Conservation (phyloP, 2,797 vertebrate species). For the Hapalemur alaotrensis region DNA sequence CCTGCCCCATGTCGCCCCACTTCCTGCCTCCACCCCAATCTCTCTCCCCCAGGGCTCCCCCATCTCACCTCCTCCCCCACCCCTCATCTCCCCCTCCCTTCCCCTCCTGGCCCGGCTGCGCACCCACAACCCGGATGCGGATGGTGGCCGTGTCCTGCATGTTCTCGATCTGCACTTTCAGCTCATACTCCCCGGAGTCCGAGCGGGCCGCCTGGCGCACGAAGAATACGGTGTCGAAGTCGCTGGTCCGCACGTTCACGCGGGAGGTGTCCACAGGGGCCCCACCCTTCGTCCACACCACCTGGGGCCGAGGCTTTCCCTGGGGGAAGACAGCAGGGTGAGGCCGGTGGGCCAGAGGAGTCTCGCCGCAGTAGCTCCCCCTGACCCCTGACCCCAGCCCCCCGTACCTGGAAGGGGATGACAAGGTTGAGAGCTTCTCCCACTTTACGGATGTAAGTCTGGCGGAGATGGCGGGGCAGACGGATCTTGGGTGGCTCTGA, state of each 20-base stretch:
- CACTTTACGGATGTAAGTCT: conserved; percentile 88
- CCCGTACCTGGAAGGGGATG: conserved; percentile 93
- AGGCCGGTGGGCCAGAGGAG: neutral
- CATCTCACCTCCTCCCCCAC: too few species aligned
- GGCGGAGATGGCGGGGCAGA: conserved; percentile 91
- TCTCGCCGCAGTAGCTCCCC: neutral
- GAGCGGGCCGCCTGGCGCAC: conserved; percentile 88
- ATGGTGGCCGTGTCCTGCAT: conserved; percentile 88
- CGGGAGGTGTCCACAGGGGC: conserved; percentile 85
- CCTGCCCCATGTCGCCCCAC: too few species aligned
- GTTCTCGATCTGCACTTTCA: conserved; percentile 91
- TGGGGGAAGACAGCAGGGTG: conserved; percentile 50
- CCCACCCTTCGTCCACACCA: conserved; percentile 90
- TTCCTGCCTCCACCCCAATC: too few species aligned
- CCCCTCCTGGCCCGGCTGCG: conserved; percentile 48
- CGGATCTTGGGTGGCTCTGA: conserved; percentile 94
- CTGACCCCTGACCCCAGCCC: too few species aligned
- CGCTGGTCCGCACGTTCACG: conserved; percentile 86
- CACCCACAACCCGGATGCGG: conserved; percentile 91
- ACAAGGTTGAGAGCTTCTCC: conserved; percentile 93
- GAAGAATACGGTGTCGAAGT: conserved; percentile 92
- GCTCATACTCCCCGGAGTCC: conserved; percentile 91
- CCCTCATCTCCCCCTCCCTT: neutral
- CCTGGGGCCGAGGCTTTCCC: conserved; percentile 92
- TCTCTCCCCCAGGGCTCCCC: accelerated